phyloP scores from a whole-genome alignment of 1,140 invertebrate genomes.

The Saccostrea echinata region DNA sequence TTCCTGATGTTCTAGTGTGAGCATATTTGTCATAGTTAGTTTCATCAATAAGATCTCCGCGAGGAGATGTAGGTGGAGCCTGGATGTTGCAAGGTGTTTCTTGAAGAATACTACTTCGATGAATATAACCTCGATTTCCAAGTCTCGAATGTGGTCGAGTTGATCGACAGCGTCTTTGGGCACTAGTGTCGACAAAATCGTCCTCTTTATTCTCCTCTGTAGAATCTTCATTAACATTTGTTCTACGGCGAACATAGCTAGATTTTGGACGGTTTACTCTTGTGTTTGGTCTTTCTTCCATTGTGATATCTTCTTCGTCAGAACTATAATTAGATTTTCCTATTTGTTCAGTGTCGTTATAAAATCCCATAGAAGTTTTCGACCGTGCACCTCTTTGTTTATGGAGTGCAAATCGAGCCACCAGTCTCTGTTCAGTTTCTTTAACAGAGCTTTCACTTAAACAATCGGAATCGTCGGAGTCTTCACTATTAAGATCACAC shows the following conservation, averaged over 20 bases:
- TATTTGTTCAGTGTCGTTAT: constrained; percentile 57
- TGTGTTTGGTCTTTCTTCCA: constrained; percentile 53
- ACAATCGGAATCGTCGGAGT: constrained; percentile 46
- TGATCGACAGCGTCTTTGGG: constrained; percentile 42
- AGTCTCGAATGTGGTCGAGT: constrained; percentile 49
- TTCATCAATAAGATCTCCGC: constrained; percentile 39
- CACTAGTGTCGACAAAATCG: constrained; percentile 32
- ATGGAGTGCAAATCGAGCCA: constrained; percentile 46
- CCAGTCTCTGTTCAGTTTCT: constrained; percentile 53
- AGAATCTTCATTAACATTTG: constrained; percentile 21
- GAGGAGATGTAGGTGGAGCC: constrained; percentile 37
- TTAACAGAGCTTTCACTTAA: constrained; percentile 59
- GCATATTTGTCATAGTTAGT: constrained; percentile 50
- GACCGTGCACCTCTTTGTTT: constrained; percentile 62
- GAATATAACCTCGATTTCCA: constrained; percentile 39
- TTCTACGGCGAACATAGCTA: constrained; percentile 50
- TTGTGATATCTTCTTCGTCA: constrained; percentile 47
- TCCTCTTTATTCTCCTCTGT: constrained; percentile 40
- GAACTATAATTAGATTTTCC: constrained; percentile 48
- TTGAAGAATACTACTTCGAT: constrained; percentile 40
- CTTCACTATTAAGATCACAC: constrained; percentile 44
- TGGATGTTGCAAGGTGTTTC: constrained; percentile 55
- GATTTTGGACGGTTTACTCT: constrained; percentile 58
- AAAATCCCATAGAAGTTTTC: constrained; percentile 67
- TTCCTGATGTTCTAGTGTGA: constrained; percentile 38